Base-by-base conservation (phyloP, 2,113 vertebrate species). In the Scomber colias region DNA sequence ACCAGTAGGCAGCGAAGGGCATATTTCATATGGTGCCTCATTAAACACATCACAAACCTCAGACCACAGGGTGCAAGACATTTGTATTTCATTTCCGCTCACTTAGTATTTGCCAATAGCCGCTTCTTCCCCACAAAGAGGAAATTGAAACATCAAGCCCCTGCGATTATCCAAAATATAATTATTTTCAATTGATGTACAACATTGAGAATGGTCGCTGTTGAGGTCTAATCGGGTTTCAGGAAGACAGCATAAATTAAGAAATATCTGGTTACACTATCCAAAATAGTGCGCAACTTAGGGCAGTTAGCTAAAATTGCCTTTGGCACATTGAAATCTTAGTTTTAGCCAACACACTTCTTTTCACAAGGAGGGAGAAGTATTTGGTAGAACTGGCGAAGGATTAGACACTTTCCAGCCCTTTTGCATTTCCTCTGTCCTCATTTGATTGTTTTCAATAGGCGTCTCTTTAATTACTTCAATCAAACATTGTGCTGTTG, bases 61-160 rank as follows among this genome's bases (percentile, higher is more conserved):
- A 5, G 77, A 84, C 80, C 83, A 73, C 77, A 79, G 70, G 64
- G 67, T 67, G 81, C 82, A 71, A 90, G 89, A 78, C 81, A 50
- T 90, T 92, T 90, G 82, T 87, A 85, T 95, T 93, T 93, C 81
- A 92, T 94, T 93, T 94, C 91, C 90, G 70, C 24, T 85, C 24
- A 49, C 5, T 21, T 65, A 44, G 74, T 56, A 24, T 88, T 75
- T 81, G 69, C 90, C 87, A 89, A 72, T 15, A 40, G 59, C 72
- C 16, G 19, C 69, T 51, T 76, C 75, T 71, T 77, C 62, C 62
- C 79, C 72, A 77, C 79, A 84, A 65, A 73, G 64, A 85, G 83
- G 90, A 93, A 92, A 93, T 89, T 84, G 76, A 90, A 91, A 79
- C 64, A 76, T 79, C 71, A 72, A 81, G 71, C 73, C 77, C 65